Evolutionary conservation across 2,888 invertebrate genomes (phyloP), one percentile per base, ranked within the genome.

Genomic region (Chamaedrilus cognettii): DNA sequence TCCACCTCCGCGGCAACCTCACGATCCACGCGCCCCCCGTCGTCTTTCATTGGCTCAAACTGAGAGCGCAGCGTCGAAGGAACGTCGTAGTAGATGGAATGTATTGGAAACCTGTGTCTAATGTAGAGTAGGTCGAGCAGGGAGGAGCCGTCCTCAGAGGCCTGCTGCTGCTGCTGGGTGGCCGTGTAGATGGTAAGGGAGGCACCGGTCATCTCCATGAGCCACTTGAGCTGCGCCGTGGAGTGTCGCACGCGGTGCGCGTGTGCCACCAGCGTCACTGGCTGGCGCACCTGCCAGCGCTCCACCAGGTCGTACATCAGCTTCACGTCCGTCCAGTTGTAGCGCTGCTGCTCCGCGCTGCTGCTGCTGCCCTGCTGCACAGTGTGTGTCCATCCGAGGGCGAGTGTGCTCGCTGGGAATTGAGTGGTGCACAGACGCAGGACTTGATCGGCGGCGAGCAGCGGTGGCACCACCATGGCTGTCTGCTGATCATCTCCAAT

Each of bases 161-260:
- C 42, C 42, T 42, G 11, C 7, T 11, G 11, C 42, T 7, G 42
- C 19, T 11, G 42, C 42, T 19, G 11, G 11, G 42, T 42, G 7
- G 42, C 42, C 7, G 42, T 19, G 42, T 7, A 11, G 7, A 42
- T 42, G 33, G 64, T 56, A 34, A 64, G 19, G 7, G 64, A 55
- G 2, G 56, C 64, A 11, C 56, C 55, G 19, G 64, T 64, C 64
- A 64, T 64, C 49, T 64, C 64, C 33, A 64, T 52, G 35, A 64
- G 49, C 64, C 64, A 64, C 23, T 64, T 64, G 23, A 64, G 56
- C 30, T 55, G 56, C 5, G 64, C 26, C 35, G 35, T 31, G 7
- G 64, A 64, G 19, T 56, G 52, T 35, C 42, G 55, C 19, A 26
- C 56, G 35, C 55, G 35, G 35, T 31, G 34, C 19, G 64, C 64